Evolutionary conservation across 1,140 invertebrate species (phyloP), one percentile per base, ranked within the genome.

Genomic region (Ceratina japonica): DNA sequence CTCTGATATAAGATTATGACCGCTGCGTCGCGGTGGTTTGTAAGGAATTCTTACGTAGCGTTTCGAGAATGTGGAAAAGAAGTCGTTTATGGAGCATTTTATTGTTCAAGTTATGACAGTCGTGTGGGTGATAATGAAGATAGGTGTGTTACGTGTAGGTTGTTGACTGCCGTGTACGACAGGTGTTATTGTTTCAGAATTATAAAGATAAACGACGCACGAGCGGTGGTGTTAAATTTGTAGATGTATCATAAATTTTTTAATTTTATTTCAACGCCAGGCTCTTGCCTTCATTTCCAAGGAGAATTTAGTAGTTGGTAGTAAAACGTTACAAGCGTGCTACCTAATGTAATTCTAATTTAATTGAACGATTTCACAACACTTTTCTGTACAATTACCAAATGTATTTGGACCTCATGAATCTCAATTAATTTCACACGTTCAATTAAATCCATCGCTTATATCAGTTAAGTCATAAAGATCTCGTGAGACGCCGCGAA

Each of bases 71-170:
- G 59, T 59, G 44, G n/a, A 13, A n/a, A 52, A 74, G 37, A 62
- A 13, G 13, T 24, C 15, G 4, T 18, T 7, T n/a, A 37, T 18
- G n/a, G 12, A 10, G 49, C 22, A n/a, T 59, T 69, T 74, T 76
- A 61, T 59, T 20, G 37, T 3, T 0, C 13, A n/a, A 18, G 15
- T 75, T 51, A 49, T 49, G 63, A 37, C 5, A 8, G 31, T 15
- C 24, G 18, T 61, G 51, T 13, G 59, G 22, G 37, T 56, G 74
- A 69, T 69, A 69, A 76, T 69, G 24, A 16, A 24, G 49, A 16
- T 22, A 15, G 5, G 59, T 4, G 31, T 49, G 22, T 59, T n/a
- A 49, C 18, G 18, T 22, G 37, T 31, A 1, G 15, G 16, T 22
- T 16, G 63, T 7, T 65, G 63, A 15, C 24, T 20, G 31, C 7